Percentiles rank a stretch among this genome's conserved stretches.
Conservation (phyloP, 53 echinoderm and acorn worm genomes). For the Hippasteria phrygiana region DNA sequence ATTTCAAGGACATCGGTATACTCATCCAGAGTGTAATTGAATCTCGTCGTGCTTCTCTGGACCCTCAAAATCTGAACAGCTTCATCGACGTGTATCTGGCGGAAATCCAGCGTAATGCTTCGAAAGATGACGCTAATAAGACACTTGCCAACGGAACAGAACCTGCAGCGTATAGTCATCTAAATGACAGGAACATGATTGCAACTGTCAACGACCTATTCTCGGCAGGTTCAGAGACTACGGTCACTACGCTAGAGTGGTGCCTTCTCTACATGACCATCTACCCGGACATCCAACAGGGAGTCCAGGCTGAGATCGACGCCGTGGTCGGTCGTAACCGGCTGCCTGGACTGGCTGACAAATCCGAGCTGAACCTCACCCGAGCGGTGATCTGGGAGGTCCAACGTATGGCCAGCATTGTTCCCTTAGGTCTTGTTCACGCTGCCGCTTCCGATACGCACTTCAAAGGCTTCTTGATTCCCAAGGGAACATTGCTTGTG, state of each 20-base stretch:
- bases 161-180: too few relatives aligned
- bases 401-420: constrained; percentile 20
- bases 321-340: constrained; percentile 66
- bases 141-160: too few relatives aligned
- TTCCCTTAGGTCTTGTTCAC: constrained; percentile 5
- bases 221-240: too few relatives aligned
- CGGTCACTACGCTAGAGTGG: not conserved
- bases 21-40: not conserved
- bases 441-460: not conserved
- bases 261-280: not conserved
- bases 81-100: too few relatives aligned
- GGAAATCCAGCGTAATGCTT: too few relatives aligned
- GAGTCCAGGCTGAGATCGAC: too few relatives aligned
- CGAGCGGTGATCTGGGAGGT: too few relatives aligned
- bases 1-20: too few relatives aligned
- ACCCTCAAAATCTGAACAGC: not conserved
- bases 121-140: too few relatives aligned
- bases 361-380: constrained; percentile 43
- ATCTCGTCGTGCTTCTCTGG: not conserved
- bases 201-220: not conserved
- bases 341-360: constrained; percentile 58
- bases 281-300: too few relatives aligned
- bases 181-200: too few relatives aligned
- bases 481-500: constrained; percentile 62
- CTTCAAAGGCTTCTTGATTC: constrained; percentile 46